These are phyloP conservation scores for Gonatopus flavifemur DNA, from an alignment of 1,140 invertebrate genomes.

Conservation along the genomic window DNA sequence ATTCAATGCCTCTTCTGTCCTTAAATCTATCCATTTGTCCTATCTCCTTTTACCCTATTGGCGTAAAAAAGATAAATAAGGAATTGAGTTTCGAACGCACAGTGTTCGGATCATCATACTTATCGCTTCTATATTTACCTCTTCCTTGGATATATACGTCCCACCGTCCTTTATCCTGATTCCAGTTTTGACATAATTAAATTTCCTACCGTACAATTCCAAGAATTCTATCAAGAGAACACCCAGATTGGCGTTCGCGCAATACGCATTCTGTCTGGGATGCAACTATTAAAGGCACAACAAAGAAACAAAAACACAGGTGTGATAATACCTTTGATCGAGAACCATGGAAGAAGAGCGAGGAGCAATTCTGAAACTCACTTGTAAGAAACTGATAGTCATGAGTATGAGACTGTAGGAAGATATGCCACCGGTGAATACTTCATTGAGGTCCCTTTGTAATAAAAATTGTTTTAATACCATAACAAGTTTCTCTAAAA, in stretches of 20 bases:
- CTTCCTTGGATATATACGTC: slow-evolving; percentile 92
- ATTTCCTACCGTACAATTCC: slow-evolving; percentile 94
- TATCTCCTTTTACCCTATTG: too few relatives aligned
- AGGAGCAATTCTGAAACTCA: slow-evolving; percentile 40
- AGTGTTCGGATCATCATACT: too few relatives aligned
- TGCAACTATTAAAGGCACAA: too few relatives aligned
- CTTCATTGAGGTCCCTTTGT: slow-evolving; percentile 97
- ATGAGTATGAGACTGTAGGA: slow-evolving; percentile 98
- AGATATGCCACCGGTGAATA: slow-evolving; percentile 97
- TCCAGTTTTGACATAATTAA: slow-evolving; percentile 94
- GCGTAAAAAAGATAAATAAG: too few relatives aligned
- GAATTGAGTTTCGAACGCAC: too few relatives aligned
- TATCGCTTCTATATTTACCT: too few relatives aligned
- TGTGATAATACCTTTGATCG: too few relatives aligned
- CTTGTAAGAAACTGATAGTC: slow-evolving; percentile 97
- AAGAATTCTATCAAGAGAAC: slow-evolving; percentile 97
- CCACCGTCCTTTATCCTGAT: slow-evolving; percentile 94
- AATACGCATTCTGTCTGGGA: slow-evolving; percentile 67
- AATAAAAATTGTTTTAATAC: slow-evolving; percentile 97
- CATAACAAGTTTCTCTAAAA: slow-evolving; percentile 89
- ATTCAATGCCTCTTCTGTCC: too few relatives aligned
- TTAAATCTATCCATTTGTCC: too few relatives aligned
- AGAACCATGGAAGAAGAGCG: too few relatives aligned
- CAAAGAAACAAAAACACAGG: slow-evolving; percentile 49
- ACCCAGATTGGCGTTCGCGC: slow-evolving; percentile 78